phyloP scores from a whole-genome alignment of 2,797 vertebrate genomes.

The Enteromius thamalakanensis region DNA sequence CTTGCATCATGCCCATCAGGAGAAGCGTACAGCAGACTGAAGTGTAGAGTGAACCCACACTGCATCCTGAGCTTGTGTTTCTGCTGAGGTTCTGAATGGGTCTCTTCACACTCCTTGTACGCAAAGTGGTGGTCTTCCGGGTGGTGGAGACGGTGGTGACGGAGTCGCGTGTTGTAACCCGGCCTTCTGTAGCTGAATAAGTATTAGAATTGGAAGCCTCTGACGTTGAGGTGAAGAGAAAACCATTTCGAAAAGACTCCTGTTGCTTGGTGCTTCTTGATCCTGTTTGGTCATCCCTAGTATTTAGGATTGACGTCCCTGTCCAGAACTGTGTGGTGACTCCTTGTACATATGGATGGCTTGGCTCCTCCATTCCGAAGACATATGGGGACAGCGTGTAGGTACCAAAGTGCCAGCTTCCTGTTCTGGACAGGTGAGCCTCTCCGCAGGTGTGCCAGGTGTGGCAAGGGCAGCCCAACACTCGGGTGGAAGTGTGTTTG shows the following conservation, averaged over 20 bases:
- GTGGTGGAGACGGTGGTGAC: slow-evolving; percentile 61
- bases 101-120: slow-evolving; percentile 77
- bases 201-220: slow-evolving; percentile 49
- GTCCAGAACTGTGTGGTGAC: slow-evolving; percentile 64
- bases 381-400: slow-evolving; percentile 69
- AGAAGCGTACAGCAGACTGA: slow-evolving; percentile 33
- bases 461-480: slow-evolving; percentile 86
- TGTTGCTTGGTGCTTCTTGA: background rate
- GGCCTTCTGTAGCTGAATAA: slow-evolving; percentile 39
- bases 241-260: slow-evolving; percentile 4
- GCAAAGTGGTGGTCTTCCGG: slow-evolving; percentile 75
- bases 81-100: slow-evolving; percentile 67
- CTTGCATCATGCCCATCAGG: slow-evolving; percentile 10
- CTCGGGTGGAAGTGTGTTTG: slow-evolving; percentile 73
- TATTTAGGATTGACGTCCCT: slow-evolving; percentile 57
- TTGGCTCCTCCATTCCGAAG: slow-evolving; percentile 61
- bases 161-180: slow-evolving; percentile 48
- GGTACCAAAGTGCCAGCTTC: slow-evolving; percentile 73
- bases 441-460: slow-evolving; percentile 74
- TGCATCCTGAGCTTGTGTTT: slow-evolving; percentile 47
- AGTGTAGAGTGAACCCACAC: slow-evolving; percentile 24
- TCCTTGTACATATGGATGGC: slow-evolving; percentile 52
- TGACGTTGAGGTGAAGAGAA: slow-evolving; percentile 52
- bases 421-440: slow-evolving; percentile 59
- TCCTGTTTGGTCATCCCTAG: slow-evolving; percentile 21